Evolutionary conservation across 2,113 vertebrate genomes (phyloP).

Genomic region (Hydropotes inermis): DNA sequence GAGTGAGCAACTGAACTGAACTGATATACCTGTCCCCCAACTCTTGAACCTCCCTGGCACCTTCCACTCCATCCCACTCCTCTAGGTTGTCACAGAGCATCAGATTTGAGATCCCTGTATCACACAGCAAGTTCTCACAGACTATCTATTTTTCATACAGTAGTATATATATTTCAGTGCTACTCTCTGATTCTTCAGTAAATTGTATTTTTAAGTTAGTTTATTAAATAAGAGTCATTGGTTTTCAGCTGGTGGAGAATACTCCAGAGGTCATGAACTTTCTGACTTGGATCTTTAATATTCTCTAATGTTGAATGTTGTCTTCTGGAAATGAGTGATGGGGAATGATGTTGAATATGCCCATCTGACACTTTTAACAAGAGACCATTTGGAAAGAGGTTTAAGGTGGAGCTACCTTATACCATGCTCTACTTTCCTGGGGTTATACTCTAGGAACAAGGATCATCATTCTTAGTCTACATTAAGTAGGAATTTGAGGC

Average conservation of each 20-base stretch:
- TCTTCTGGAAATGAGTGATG: not conserved
- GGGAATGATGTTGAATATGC: not conserved
- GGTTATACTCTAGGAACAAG: not conserved
- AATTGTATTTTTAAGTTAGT: not conserved
- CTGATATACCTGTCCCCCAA: not conserved
- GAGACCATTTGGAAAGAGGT: not conserved
- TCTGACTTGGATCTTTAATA: not conserved
- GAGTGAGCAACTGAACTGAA: not conserved
- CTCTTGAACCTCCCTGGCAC: not conserved
- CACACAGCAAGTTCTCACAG: not conserved
- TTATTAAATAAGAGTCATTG: not conserved
- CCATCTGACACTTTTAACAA: not conserved
- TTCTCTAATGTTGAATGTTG: not conserved
- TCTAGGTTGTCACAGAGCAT: not conserved
- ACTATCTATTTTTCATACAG: not conserved
- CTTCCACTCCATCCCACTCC: not conserved
- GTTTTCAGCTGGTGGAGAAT: not conserved
- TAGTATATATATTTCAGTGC: not conserved
- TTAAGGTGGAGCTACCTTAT: not conserved
- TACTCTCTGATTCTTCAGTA: not conserved
- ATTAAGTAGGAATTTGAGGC: not conserved
- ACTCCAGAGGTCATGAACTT: not conserved
- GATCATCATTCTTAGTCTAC: not conserved
- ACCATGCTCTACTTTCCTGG: not conserved
- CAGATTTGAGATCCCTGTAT: not conserved